A percentile compares a stretch with the other conserved stretches of the same genome.
These are phyloP conservation scores for Cygnus buccinator DNA, from an alignment of 2,113 vertebrate species.

Conservation along the genomic window DNA sequence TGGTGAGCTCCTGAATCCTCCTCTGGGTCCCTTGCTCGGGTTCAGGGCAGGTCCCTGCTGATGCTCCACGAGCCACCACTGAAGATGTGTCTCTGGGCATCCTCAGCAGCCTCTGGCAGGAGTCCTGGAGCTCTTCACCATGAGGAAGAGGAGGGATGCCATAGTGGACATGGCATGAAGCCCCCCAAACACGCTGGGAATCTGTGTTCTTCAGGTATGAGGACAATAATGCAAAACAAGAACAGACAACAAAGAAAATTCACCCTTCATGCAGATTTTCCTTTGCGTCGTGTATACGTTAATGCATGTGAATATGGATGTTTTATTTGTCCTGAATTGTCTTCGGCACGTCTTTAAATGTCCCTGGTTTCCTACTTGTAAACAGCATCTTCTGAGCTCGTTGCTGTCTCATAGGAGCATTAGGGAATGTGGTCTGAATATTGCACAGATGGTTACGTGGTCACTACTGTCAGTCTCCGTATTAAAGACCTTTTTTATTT, in stretches of 20 bases:
- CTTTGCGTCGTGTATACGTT: background rate
- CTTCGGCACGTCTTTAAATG: background rate
- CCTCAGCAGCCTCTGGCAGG: rapidly evolving
- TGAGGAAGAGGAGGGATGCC: background rate
- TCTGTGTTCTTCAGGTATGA: background rate
- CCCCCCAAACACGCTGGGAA: background rate
- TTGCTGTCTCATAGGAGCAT: background rate
- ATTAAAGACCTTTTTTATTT: background rate
- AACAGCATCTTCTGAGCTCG: background rate
- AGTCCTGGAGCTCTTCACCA: background rate
- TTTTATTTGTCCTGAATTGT: background rate
- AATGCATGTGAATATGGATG: background rate
- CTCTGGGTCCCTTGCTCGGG: background rate
- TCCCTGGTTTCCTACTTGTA: background rate
- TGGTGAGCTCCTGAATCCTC: background rate
- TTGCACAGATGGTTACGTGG: background rate
- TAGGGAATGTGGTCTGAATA: background rate
- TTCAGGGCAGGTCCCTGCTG: background rate
- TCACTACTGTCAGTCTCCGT: background rate
- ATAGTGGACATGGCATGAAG: rapidly evolving
- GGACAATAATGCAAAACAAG: background rate
- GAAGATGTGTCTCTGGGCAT: background rate
- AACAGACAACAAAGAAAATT: background rate
- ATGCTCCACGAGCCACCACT: rapidly evolving
- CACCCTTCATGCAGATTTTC: background rate